A percentile compares a stretch with the other conserved stretches of the same genome.
These are phyloP conservation scores for Drosophila tani DNA, from an alignment of 1,140 invertebrate genomes.

Conservation along the genomic window DNA sequence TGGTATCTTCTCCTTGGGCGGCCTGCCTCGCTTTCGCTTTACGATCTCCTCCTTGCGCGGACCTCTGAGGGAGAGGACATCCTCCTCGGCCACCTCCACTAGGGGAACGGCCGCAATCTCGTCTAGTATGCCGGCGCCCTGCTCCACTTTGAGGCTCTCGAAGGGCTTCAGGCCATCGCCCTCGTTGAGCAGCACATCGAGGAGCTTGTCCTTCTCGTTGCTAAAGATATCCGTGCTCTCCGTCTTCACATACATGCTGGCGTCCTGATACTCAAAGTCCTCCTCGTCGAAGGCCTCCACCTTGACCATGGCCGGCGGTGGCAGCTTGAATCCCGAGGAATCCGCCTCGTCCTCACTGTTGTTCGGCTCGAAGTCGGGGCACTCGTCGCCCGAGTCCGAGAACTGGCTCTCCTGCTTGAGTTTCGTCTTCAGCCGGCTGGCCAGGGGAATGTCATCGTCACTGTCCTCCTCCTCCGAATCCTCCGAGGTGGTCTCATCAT, in stretches of 20 bases:
- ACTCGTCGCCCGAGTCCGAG: constrained; percentile 73
- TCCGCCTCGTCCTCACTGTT: constrained; percentile 62
- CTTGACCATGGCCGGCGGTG: constrained; percentile 64
- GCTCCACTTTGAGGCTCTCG: constrained; percentile 68
- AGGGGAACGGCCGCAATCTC: constrained; percentile 77
- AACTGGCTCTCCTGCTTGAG: constrained; percentile 65
- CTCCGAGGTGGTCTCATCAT: constrained; percentile 17
- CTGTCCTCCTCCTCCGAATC: constrained; percentile 44
- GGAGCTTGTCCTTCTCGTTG: constrained; percentile 75
- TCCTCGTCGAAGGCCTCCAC: constrained; percentile 64
- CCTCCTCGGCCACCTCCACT: constrained; percentile 60
- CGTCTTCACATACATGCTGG: constrained; percentile 67
- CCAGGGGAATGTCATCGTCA: constrained; percentile 70
- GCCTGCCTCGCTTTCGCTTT: constrained; percentile 29
- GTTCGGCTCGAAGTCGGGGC: constrained; percentile 72
- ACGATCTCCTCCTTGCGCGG: constrained; percentile 2
- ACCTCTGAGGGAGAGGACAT: constrained; percentile 64
- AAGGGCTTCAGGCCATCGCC: constrained; percentile 61
- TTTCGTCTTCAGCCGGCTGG: constrained; percentile 61
- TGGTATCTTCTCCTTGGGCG: constrained; percentile 31
- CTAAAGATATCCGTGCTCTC: constrained; percentile 72
- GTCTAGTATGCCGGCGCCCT: constrained; percentile 64
- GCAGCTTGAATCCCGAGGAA: constrained; percentile 56
- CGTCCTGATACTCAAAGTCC: constrained; percentile 72
- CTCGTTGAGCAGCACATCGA: constrained; percentile 72